These are phyloP conservation scores for Lissocephala sabroskyi DNA, from an alignment of 2,888 invertebrate species.

Conservation along the genomic window DNA sequence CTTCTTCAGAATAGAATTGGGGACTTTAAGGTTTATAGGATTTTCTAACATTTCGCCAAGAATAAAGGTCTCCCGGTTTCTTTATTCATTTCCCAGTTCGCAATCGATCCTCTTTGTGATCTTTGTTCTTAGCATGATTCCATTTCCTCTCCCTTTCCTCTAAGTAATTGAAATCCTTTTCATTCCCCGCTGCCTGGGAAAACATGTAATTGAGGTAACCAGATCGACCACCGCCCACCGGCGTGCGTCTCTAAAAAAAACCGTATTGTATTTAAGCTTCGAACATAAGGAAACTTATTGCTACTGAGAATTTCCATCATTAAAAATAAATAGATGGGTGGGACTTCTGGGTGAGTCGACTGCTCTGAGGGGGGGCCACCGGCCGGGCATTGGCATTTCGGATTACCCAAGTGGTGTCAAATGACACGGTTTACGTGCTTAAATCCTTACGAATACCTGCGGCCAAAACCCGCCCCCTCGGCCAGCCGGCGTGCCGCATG, in stretches of 20 bases:
- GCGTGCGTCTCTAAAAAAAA: background rate
- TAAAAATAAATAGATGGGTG: constrained; percentile 61
- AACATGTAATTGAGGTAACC: no score
- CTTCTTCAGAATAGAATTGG: no score
- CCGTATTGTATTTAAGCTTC: background rate
- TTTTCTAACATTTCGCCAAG: no score
- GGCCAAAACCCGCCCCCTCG: constrained; percentile 29
- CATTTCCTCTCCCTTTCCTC: no score
- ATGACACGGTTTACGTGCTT: constrained; percentile 66
- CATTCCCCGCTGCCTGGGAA: no score
- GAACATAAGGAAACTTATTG: constrained; percentile 31
- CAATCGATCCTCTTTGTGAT: no score
- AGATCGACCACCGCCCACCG: no score
- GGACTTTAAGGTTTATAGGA: no score
- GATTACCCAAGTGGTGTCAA: constrained; percentile 67
- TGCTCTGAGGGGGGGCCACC: constrained; percentile 11
- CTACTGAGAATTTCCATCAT: constrained; percentile 50
- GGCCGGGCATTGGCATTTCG: constrained; percentile 45
- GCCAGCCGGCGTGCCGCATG: constrained; percentile 49
- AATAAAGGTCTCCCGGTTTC: no score
- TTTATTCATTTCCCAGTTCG: no score
- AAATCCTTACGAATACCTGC: constrained; percentile 65
- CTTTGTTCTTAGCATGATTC: no score
- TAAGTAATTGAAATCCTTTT: no score
- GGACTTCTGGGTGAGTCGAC: constrained; percentile 10